A percentile compares a stretch with the other conserved stretches of the same genome.
Evolutionary conservation across 1,140 invertebrate species (phyloP).

Genomic region (Chionoecetes opilio): DNA sequence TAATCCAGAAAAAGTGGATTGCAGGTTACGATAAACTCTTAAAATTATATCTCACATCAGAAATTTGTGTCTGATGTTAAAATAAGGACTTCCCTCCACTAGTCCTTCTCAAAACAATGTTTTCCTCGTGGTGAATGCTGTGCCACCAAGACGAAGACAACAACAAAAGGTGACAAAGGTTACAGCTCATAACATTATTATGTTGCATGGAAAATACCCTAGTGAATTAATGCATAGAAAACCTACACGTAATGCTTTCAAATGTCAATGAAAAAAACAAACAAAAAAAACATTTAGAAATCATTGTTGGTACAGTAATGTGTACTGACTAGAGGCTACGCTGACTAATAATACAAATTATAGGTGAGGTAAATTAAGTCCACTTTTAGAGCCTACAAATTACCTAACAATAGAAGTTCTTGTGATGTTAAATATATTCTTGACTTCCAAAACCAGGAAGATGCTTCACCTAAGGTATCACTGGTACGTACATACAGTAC

Average conservation of each 20-base stretch:
- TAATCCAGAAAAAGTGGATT: neutral
- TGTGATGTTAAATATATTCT: neutral
- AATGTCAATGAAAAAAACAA: neutral
- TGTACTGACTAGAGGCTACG: constrained; percentile 4
- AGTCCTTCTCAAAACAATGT: neutral
- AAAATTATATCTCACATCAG: neutral
- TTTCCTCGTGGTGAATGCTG: neutral
- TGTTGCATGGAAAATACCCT: neutral
- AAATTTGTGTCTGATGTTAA: constrained; percentile 20
- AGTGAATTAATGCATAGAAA: neutral
- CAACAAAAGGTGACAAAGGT: neutral
- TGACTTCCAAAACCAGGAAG: no score
- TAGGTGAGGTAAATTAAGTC: neutral
- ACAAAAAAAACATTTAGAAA: neutral
- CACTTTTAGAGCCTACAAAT: neutral
- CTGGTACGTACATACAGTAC: no score
- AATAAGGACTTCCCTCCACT: neutral
- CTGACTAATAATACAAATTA: neutral
- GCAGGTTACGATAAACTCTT: neutral
- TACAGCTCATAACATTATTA: neutral
- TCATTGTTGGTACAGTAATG: neutral
- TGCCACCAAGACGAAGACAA: neutral
- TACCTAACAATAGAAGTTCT: neutral
- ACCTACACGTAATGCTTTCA: neutral
- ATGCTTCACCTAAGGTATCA: no score